A percentile compares a stretch with the other conserved stretches of the same genome.
phyloP scores from a whole-genome alignment of 2,797 vertebrate species.

The Amblyopsis hoosieri region DNA sequence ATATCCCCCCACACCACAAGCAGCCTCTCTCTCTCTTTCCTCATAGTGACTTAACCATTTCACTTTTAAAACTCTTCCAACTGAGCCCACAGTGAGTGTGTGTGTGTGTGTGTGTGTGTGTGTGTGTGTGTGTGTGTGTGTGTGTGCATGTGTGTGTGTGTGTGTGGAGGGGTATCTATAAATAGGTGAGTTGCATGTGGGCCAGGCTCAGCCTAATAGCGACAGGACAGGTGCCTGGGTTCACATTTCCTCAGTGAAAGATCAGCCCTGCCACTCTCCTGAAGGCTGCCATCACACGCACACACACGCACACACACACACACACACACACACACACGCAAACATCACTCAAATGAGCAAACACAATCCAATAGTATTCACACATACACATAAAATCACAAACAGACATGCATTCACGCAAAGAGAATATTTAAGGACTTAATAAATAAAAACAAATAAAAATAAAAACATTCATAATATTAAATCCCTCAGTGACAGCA shows the following conservation, averaged over 20 bases:
- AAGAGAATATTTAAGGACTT: not conserved
- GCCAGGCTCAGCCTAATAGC: conserved; percentile 75
- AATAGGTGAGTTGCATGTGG: conserved; percentile 75
- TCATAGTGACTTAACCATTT: conserved; percentile 18
- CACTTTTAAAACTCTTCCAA: conserved; percentile 15
- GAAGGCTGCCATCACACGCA: conserved; percentile 64
- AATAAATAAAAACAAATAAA: too few species aligned
- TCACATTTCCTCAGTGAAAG: conserved; percentile 87
- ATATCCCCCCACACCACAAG: conserved; percentile 7
- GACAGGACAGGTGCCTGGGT: conserved; percentile 85
- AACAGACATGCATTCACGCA: not conserved
- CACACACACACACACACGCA: conserved; percentile 18
- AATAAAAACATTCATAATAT: conserved; percentile 5
- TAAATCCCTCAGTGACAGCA: conserved; percentile 24
- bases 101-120: conserved; percentile 1
- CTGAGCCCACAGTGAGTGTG: not conserved
- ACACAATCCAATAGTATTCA: conserved; percentile 27
- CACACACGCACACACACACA: conserved; percentile 27
- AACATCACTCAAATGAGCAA: conserved; percentile 10
- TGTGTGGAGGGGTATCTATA: conserved; percentile 71
- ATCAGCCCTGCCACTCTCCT: conserved; percentile 80
- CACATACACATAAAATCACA: conserved; percentile 23
- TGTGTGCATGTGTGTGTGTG: conserved; percentile 17
- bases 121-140: conserved; percentile 17
- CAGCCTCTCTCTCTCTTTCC: conserved; percentile 12